Evolutionary conservation across 2,113 vertebrate genomes (phyloP).

Genomic region (Indicator indicator): DNA sequence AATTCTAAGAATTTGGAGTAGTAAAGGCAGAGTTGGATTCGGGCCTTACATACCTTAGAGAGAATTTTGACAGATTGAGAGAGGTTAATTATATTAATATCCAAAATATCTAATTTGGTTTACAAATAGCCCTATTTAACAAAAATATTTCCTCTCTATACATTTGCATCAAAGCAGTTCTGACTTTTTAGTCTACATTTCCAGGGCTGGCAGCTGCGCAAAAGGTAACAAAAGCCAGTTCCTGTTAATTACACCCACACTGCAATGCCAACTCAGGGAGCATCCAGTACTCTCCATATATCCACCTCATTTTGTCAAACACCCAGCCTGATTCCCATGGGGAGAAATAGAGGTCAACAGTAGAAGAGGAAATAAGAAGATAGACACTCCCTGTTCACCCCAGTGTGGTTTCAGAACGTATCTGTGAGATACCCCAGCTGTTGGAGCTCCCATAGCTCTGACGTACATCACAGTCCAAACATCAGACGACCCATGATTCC

Average conservation of each 20-base stretch:
- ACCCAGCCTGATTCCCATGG: not conserved
- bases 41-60: not conserved
- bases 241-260: not conserved
- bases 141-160: not conserved
- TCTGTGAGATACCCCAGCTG: accelerated
- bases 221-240: not conserved
- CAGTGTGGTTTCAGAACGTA: not conserved
- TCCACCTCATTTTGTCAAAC: not conserved
- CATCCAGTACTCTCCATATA: accelerated
- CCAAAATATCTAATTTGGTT: not conserved
- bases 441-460: not conserved
- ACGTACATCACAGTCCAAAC: not conserved
- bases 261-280: not conserved
- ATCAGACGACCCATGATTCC: not conserved
- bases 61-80: not conserved
- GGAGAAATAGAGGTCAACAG: not conserved
- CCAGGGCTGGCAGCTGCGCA: not conserved
- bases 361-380: not conserved
- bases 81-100: not conserved
- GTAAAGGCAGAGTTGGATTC: not conserved
- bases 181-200: not conserved
- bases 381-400: not conserved
- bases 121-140: not conserved
- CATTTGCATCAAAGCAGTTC: not conserved
- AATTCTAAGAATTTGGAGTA: not conserved